A percentile compares a stretch with the other conserved stretches of the same genome.
Conservation (phyloP, 2,113 vertebrate species). For the Microtus pennsylvanicus region DNA sequence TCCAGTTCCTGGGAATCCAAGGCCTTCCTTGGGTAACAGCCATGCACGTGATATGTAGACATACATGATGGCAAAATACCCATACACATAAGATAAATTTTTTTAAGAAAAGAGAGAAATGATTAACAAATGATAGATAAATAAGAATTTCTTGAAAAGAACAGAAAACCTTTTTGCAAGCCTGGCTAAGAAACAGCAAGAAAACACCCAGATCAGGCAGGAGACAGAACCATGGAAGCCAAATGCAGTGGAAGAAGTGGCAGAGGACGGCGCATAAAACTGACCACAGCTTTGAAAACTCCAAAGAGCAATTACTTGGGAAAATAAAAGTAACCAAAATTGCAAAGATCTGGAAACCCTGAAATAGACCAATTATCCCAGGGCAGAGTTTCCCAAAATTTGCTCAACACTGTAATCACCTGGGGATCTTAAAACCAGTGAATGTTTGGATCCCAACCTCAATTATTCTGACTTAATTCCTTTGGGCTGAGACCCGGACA, state of each 20-base stretch:
- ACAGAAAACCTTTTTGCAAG: not conserved
- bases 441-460: not conserved
- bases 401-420: constrained; percentile 28
- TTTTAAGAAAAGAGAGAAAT: not conserved
- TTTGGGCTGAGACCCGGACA: not conserved
- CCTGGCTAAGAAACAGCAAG: constrained; percentile 3
- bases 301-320: constrained; percentile 61
- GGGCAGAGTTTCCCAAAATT: constrained; percentile 11
- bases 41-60: not conserved
- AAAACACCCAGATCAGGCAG: not conserved
- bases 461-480: constrained; percentile 24
- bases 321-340: constrained; percentile 68
- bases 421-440: constrained; percentile 19
- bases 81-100: not conserved
- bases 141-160: constrained; percentile 23
- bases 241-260: not conserved
- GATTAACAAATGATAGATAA: constrained; percentile 2
- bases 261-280: constrained; percentile 42
- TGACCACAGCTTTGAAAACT: constrained; percentile 55
- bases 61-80: no score
- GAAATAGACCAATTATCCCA: constrained; percentile 49
- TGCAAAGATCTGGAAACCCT: constrained; percentile 59
- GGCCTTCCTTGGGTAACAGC: not conserved
- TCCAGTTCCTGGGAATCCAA: not conserved
- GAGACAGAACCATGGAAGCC: constrained; percentile 29